A percentile compares a stretch with the other conserved stretches of the same genome.
Conservation (phyloP, 2,888 invertebrate genomes). For the Epistrophella euchroma region DNA sequence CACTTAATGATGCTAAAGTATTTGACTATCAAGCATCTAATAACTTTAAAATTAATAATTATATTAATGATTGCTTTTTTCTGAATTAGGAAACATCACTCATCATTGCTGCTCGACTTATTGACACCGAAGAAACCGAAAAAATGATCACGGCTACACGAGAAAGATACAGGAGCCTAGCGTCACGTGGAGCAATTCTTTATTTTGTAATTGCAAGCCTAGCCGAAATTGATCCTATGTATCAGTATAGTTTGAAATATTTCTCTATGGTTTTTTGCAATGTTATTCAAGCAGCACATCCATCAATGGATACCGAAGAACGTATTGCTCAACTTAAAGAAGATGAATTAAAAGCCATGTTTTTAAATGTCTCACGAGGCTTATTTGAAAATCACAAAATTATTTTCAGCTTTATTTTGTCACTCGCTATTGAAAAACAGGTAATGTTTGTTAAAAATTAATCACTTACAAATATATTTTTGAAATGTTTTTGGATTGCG, state of each 20-base stretch:
- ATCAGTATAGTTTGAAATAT: conserved; percentile 96
- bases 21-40: background rate
- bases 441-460: too few relatives aligned
- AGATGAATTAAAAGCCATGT: conserved; percentile 92
- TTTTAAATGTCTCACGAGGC: conserved; percentile 94
- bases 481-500: too few relatives aligned
- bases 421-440: conserved; percentile 89
- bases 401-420: conserved; percentile 93
- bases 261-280: conserved; percentile 91
- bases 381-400: conserved; percentile 96
- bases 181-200: conserved; percentile 93
- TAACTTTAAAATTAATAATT: background rate
- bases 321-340: conserved; percentile 89
- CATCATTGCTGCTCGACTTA: conserved; percentile 93
- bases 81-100: conserved; percentile 91
- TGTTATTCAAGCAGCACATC: conserved; percentile 91
- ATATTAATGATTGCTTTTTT: background rate
- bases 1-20: conserved; percentile 84
- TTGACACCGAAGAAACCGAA: conserved; percentile 94
- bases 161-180: conserved; percentile 93
- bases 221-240: conserved; percentile 97
- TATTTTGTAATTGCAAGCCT: conserved; percentile 96
- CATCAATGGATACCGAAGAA: conserved; percentile 87
- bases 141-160: conserved; percentile 93
- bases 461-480: too few relatives aligned